phyloP scores from a whole-genome alignment of 2,888 invertebrate species.

The Linyphia triangularis region DNA sequence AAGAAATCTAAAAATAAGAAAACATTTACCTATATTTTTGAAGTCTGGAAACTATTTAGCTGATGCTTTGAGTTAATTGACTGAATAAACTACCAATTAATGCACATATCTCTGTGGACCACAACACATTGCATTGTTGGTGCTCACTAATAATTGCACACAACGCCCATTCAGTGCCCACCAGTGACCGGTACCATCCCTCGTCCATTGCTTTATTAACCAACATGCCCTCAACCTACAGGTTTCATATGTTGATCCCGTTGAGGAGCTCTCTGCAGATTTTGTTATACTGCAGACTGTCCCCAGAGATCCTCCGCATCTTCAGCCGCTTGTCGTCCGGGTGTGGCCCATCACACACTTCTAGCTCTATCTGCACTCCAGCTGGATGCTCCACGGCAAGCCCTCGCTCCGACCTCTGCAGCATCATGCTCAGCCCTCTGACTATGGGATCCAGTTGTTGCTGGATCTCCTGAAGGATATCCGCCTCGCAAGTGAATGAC shows the following conservation, averaged over 20 bases:
- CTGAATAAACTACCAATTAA: too few relatives aligned
- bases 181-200: too few relatives aligned
- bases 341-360: slow-evolving; percentile 87
- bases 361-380: slow-evolving; percentile 91
- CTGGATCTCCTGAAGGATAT: slow-evolving; percentile 88
- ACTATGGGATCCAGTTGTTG: slow-evolving; percentile 86
- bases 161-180: too few relatives aligned
- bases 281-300: slow-evolving; percentile 91
- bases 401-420: slow-evolving; percentile 79
- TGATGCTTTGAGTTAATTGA: too few relatives aligned
- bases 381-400: slow-evolving; percentile 88
- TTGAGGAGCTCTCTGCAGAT: slow-evolving; percentile 92
- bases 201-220: too few relatives aligned
- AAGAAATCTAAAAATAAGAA: too few relatives aligned
- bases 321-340: slow-evolving; percentile 87
- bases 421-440: slow-evolving; percentile 83
- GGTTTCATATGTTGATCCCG: slow-evolving; percentile 82
- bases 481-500: slow-evolving; percentile 88
- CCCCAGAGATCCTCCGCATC: slow-evolving; percentile 91
- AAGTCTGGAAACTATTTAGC: too few relatives aligned
- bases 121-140: too few relatives aligned
- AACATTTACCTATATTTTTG: too few relatives aligned
- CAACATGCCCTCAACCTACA: background rate
- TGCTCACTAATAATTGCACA: too few relatives aligned
- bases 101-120: too few relatives aligned